These are phyloP conservation scores for Tiliqua scincoides DNA, from an alignment of 2,113 vertebrate genomes.

Conservation along the genomic window DNA sequence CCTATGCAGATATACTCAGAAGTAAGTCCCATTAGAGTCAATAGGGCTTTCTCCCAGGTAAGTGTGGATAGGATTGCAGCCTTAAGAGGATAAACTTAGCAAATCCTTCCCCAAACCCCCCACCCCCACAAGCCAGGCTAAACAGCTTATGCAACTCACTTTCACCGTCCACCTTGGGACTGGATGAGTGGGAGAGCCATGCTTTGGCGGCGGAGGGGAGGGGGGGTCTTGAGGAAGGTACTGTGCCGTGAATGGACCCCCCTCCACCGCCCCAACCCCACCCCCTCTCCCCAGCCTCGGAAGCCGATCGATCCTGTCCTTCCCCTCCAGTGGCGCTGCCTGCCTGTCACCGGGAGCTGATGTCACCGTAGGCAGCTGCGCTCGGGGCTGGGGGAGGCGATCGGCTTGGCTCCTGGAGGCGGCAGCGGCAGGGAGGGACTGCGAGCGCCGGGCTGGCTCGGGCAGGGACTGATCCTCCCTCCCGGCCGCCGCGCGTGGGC, in stretches of 20 bases:
- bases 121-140: neutral
- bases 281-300: neutral
- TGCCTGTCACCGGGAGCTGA: slow-evolving; percentile 17
- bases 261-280: neutral
- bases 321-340: neutral
- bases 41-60: too few species aligned
- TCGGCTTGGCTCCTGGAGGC: slow-evolving; percentile 10
- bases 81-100: neutral
- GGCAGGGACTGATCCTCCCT: neutral
- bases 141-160: slow-evolving; percentile 12
- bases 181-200: neutral
- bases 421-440: neutral
- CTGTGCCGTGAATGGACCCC: slow-evolving; percentile 30
- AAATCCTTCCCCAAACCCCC: too few species aligned
- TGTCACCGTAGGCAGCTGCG: slow-evolving; percentile 35
- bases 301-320: neutral
- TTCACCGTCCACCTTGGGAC: neutral
- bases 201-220: neutral
- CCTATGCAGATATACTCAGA: too few species aligned
- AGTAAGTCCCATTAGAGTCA: too few species aligned
- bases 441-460: neutral
- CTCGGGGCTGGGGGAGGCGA: neutral
- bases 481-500: too few species aligned
- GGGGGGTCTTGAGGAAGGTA: slow-evolving; percentile 38
- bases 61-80: too few species aligned